A percentile compares a stretch with the other conserved stretches of the same genome.
Evolutionary conservation across 1,140 invertebrate genomes (phyloP).

Genomic region (Colletes gigas): DNA sequence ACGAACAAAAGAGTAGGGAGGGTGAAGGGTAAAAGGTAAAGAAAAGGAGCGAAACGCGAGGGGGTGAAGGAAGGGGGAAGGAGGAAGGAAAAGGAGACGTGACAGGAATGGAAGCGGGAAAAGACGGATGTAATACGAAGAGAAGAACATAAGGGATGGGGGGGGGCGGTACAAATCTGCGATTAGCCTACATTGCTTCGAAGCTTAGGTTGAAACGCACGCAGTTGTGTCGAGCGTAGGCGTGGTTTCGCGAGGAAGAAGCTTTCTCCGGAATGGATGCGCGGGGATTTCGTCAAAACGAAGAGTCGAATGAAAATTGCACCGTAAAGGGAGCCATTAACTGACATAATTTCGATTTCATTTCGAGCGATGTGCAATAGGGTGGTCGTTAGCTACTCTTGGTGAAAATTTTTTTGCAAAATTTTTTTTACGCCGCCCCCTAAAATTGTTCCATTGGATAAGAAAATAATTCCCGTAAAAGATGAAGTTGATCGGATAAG

Average conservation of each 20-base stretch:
- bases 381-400: too few relatives aligned
- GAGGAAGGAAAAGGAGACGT: background rate
- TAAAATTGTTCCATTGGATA: too few relatives aligned
- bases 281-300: background rate
- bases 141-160: conserved; percentile 11
- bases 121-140: conserved; percentile 25
- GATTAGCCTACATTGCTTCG: conserved; percentile 68
- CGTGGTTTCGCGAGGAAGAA: conserved; percentile 2
- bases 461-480: too few relatives aligned
- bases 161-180: conserved; percentile 48
- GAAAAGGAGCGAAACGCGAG: background rate
- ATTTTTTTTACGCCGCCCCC: too few relatives aligned
- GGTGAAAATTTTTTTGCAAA: too few relatives aligned
- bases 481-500: too few relatives aligned
- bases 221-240: background rate
- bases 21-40: too few relatives aligned
- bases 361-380: too few relatives aligned
- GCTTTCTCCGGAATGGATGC: background rate
- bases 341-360: too few relatives aligned
- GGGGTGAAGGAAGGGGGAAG: background rate
- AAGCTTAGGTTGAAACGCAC: conserved; percentile 39
- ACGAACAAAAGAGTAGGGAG: too few relatives aligned
- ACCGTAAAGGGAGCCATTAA: too few relatives aligned
- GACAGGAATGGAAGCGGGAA: background rate
- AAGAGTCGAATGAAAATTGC: background rate